A percentile compares a stretch with the other conserved stretches of the same genome.
Evolutionary conservation across 2,888 invertebrate species (phyloP).

Genomic region (Plebejus argus): DNA sequence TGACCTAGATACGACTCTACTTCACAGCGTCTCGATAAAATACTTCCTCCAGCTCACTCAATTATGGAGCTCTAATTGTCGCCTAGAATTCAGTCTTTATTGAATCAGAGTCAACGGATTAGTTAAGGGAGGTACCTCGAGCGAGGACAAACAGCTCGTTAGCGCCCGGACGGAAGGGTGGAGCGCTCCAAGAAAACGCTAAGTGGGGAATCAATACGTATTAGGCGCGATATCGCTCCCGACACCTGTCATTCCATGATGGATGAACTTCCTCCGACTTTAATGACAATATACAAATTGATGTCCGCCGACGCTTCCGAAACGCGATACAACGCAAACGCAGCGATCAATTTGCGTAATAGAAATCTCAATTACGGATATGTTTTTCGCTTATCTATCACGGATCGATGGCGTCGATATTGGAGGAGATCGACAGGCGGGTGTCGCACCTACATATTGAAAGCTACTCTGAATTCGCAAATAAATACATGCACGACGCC

Average conservation of each 20-base stretch:
- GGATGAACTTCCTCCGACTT: conserved; percentile 78
- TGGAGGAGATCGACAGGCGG: conserved; percentile 77
- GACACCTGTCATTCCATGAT: conserved; percentile 77
- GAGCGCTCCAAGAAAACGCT: conserved; percentile 79
- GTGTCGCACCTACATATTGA: conserved; percentile 76
- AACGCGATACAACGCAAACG: conserved; percentile 78
- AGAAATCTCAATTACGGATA: conserved; percentile 79
- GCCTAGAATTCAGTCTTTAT: conserved; percentile 32
- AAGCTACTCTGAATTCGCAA: conserved; percentile 77
- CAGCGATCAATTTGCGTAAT: conserved; percentile 76
- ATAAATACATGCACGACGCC: conserved; percentile 74
- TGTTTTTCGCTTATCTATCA: conserved; percentile 79
- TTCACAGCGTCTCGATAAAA: conserved; percentile 21
- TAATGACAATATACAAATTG: conserved; percentile 82
- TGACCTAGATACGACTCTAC: neutral
- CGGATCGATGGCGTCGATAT: conserved; percentile 74
- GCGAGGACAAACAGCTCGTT: conserved; percentile 80
- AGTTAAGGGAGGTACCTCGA: conserved; percentile 50
- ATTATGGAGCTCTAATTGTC: conserved; percentile 32
- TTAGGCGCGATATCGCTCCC: conserved; percentile 79
- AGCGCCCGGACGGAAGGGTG: conserved; percentile 76
- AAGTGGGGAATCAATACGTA: conserved; percentile 81
- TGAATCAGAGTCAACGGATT: conserved; percentile 36
- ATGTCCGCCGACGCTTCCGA: conserved; percentile 74
- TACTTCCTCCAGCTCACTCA: conserved; percentile 12